phyloP scores from a whole-genome alignment of 2,797 vertebrate species.

The Heliangelus exortis region DNA sequence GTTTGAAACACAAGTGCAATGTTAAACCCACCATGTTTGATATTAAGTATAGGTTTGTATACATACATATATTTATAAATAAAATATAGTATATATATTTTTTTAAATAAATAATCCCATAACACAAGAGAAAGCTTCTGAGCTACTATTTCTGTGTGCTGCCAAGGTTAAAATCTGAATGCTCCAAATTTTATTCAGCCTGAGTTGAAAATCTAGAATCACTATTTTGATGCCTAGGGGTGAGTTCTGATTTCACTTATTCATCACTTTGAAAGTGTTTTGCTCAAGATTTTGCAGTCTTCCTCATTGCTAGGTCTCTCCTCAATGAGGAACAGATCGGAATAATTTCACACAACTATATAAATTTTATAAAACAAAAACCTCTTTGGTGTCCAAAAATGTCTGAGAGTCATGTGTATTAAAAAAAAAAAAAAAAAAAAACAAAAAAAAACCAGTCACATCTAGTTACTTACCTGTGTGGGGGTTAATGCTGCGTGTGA shows the following conservation, averaged over 20 bases:
- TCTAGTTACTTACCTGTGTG: background rate
- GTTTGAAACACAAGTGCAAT: background rate
- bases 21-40: background rate
- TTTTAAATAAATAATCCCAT: background rate
- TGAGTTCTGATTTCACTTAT: background rate
- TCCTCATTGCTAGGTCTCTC: background rate
- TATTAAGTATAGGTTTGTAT: background rate
- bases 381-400: background rate
- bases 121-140: background rate
- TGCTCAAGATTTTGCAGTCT: background rate
- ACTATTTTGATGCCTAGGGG: background rate
- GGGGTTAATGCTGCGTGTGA: background rate
- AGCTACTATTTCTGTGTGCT: background rate
- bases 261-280: background rate
- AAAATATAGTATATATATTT: too few relatives aligned
- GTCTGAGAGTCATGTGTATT: background rate
- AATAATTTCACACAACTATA: background rate
- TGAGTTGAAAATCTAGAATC: background rate
- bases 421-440: background rate
- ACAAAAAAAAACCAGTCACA: background rate
- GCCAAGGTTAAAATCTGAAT: background rate
- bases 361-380: background rate
- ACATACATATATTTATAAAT: too few relatives aligned
- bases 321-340: background rate
- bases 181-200: background rate